phyloP scores from a whole-genome alignment of 2,113 vertebrate species.

The Microtus pennsylvanicus region DNA sequence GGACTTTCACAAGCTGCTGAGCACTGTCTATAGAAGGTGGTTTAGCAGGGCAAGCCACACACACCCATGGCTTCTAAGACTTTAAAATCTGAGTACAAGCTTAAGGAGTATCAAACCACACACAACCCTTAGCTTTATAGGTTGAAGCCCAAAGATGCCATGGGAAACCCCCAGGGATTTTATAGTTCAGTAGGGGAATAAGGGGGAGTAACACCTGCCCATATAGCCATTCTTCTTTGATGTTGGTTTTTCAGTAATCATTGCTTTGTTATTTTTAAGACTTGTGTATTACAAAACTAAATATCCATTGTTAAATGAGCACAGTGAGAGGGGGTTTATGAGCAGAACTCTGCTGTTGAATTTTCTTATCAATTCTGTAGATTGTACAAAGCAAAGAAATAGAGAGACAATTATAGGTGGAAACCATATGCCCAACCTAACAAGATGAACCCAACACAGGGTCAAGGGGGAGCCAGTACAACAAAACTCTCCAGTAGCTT shows the following conservation, averaged over 20 bases:
- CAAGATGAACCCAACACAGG: neutral
- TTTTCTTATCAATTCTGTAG: neutral
- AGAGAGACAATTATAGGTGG: neutral
- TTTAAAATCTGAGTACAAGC: too few species aligned
- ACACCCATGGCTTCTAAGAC: too few species aligned
- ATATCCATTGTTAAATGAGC: neutral
- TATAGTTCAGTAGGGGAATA: neutral
- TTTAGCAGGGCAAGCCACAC: neutral
- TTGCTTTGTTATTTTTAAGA: neutral
- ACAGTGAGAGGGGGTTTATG: neutral
- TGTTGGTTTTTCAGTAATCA: neutral
- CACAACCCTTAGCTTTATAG: too few species aligned
- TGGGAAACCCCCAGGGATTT: neutral
- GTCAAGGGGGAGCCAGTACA: neutral
- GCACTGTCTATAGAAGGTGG: neutral
- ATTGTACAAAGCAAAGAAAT: constrained; percentile 1
- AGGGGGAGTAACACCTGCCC: neutral
- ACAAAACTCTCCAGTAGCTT: neutral
- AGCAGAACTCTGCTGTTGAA: neutral
- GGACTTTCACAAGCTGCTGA: neutral
- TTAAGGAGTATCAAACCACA: too few species aligned
- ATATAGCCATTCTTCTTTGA: neutral
- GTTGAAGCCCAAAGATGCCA: neutral
- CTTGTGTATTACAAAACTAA: neutral
- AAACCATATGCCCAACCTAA: neutral